phyloP scores from a whole-genome alignment of 2,888 invertebrate species.

The Carpatolechia fugitivella region DNA sequence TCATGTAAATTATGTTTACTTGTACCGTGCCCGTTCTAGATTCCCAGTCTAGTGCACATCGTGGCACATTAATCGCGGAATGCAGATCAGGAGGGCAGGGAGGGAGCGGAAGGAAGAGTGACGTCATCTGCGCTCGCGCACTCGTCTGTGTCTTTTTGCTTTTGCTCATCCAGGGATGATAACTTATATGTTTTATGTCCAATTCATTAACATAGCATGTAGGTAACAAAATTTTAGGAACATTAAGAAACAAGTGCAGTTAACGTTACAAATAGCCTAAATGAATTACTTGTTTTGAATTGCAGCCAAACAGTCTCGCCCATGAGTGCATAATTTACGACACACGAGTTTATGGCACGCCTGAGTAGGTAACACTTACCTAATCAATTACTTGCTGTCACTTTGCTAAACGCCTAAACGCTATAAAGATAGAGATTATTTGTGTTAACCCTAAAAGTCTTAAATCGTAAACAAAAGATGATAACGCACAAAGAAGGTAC shows the following conservation, averaged over 20 bases:
- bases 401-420: not conserved
- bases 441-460: not conserved
- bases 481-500: not conserved
- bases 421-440: not conserved
- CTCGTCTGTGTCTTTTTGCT: not conserved
- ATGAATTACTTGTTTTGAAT: not conserved
- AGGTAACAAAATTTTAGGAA: not conserved
- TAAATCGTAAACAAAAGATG: conserved; percentile 1
- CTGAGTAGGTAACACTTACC: not conserved
- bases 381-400: not conserved
- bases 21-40: conserved; percentile 4
- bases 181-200: not conserved
- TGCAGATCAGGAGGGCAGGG: conserved; percentile 27
- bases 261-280: conserved; percentile 1
- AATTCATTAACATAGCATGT: not conserved
- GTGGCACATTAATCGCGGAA: conserved; percentile 28
- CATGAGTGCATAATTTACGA: not conserved
- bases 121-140: conserved; percentile 49
- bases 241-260: not conserved
- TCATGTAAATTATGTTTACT: too few relatives aligned
- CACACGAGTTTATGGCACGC: not conserved
- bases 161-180: not conserved
- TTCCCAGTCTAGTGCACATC: conserved; percentile 11
- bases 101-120: conserved; percentile 56
- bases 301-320: not conserved